Conservation (phyloP, 2,113 vertebrate species). For the Sorex fumeus region DNA sequence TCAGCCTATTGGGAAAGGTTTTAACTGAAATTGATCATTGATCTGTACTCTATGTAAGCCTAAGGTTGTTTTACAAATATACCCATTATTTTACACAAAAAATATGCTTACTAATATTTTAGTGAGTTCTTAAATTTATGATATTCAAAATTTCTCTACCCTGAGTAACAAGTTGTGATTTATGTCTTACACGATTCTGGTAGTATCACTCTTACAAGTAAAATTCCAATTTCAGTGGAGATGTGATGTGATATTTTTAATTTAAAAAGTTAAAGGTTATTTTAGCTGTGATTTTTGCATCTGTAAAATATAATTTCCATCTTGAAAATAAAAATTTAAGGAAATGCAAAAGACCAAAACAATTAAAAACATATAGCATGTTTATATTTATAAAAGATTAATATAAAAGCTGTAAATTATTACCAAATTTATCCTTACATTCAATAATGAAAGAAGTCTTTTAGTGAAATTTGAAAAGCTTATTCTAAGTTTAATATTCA, state of each 20-base stretch:
- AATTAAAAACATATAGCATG: background rate
- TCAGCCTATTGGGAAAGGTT: background rate
- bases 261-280: background rate
- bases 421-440: background rate
- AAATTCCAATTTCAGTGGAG: background rate
- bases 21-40: background rate
- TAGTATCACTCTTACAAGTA: no score
- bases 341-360: background rate
- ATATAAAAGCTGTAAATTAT: background rate
- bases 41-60: accelerated
- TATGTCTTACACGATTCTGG: no score
- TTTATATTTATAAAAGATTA: background rate
- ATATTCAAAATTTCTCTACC: no score
- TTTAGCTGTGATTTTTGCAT: background rate
- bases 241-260: background rate
- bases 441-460: background rate
- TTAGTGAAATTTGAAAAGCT: background rate
- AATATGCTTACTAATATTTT: no score
- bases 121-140: no score
- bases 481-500: background rate
- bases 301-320: background rate
- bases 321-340: background rate
- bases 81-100: no score
- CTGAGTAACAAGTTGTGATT: no score
- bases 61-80: background rate